Evolutionary conservation across 2,113 vertebrate genomes (phyloP).

Genomic region (Trematomus loennbergii): DNA sequence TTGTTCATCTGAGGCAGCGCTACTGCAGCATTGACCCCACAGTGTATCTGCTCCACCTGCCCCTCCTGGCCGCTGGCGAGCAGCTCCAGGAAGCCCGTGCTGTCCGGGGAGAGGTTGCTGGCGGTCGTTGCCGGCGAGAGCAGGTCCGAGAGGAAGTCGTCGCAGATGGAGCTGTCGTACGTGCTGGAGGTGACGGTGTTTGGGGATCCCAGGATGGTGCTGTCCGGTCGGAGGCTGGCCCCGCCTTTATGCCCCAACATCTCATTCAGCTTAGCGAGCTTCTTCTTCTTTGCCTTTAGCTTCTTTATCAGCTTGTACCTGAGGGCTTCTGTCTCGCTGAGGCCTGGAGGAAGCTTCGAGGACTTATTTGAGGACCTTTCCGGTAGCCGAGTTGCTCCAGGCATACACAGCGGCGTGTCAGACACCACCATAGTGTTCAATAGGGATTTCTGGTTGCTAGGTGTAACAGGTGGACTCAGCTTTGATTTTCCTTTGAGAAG

Average conservation of each 20-base stretch:
- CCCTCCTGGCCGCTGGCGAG: conserved; percentile 60
- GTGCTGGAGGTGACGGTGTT: conserved; percentile 73
- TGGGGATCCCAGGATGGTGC: conserved; percentile 72
- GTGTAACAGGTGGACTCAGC: background rate
- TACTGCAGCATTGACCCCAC: fast-evolving
- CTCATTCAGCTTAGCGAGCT: conserved; percentile 87
- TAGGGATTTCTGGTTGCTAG: background rate
- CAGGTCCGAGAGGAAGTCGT: conserved; percentile 88
- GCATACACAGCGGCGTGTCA: background rate
- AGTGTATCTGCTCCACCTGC: conserved; percentile 16
- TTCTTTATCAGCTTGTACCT: conserved; percentile 92
- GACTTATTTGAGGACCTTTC: conserved; percentile 43
- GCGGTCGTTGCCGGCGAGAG: conserved; percentile 84
- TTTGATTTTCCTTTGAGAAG: background rate
- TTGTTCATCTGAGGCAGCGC: background rate
- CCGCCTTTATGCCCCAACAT: conserved; percentile 67
- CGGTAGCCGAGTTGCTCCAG: background rate
- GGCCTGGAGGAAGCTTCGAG: conserved; percentile 35
- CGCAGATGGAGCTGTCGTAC: conserved; percentile 72
- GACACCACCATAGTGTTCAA: background rate
- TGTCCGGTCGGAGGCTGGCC: conserved; percentile 79
- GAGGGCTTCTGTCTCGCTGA: conserved; percentile 85
- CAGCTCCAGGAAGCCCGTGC: conserved; percentile 86
- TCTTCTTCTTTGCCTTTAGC: conserved; percentile 93
- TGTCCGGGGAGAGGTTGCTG: conserved; percentile 84